Evolutionary conservation across 2,113 vertebrate genomes (phyloP), one percentile per base, ranked within the genome.

Genomic region (Lathamus discolor): DNA sequence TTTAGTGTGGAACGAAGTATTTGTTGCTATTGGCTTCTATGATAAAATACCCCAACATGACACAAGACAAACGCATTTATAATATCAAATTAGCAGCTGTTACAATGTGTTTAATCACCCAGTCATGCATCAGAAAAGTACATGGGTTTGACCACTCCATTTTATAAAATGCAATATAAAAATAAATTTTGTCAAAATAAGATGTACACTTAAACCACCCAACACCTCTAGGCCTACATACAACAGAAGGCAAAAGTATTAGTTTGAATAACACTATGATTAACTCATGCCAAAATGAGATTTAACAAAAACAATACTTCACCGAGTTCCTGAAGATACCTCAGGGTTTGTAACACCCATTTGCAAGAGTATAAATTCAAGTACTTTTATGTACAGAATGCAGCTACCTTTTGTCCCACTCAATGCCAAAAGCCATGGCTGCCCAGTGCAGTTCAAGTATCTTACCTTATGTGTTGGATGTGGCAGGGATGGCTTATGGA

Each of bases 161-260:
- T 95, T 97, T 98, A 98, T 97, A 98, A 98, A 98, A 98, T 97
- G 96, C 96, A 97, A 97, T 98, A 98, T 96, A 98, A 98, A 98
- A 98, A 98, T 98, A 98, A 98, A 96, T 93, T 96, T 95, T 96
- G 94, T 98, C 97, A 96, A 98, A 97, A 84, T 91, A 96, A 97
- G 92, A 97, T 94, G 91, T 97, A 97, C 87, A 96, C 83, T 75
- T 86, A 97, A 83, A 83, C 86, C 89, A 90, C 93, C 95, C 83
- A 93, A 85, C 80, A 95, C 94, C 78, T 93, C 91, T 70, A 69
- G 86, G 88, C 93, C 59, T 54, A 94, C 86, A 61, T 64, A 93
- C 46, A 95, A 94, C 93, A 97, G 91, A 97, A 96, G 84, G 83
- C 95, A 95, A 97, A 97, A 96, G 92, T 84, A 91, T 69, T 88